phyloP scores from a whole-genome alignment of 2,888 invertebrate genomes.

The Netelia melanura region DNA sequence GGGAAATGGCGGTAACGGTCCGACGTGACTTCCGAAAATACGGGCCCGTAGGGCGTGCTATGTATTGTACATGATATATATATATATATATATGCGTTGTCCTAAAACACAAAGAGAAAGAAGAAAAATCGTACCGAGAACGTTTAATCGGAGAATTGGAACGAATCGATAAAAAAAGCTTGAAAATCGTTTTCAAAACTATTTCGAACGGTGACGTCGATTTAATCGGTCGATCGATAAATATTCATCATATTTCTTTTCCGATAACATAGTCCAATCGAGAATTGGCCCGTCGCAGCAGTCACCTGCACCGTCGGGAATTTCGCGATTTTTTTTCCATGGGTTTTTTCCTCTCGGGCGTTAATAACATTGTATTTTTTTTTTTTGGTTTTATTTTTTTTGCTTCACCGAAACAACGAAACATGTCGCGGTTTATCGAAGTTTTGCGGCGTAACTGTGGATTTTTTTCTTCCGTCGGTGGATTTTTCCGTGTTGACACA shows the following conservation, averaged over 20 bases:
- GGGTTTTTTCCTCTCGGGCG: neutral
- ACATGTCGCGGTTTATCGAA: neutral
- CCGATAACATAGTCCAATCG: neutral
- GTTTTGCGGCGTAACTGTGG: neutral
- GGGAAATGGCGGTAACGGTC: slow-evolving; percentile 61
- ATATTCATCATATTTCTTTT: slow-evolving; percentile 12
- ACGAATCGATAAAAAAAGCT: neutral
- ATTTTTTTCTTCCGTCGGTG: too few relatives aligned
- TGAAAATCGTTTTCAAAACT: slow-evolving; percentile 21
- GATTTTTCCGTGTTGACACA: too few relatives aligned
- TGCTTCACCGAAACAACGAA: neutral
- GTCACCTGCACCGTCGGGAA: neutral
- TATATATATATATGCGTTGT: neutral
- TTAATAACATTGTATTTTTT: neutral
- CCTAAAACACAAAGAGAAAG: slow-evolving; percentile 12
- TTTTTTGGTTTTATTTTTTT: neutral
- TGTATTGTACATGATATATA: neutral
- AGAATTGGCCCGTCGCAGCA: slow-evolving; percentile 21
- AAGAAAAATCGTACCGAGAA: slow-evolving; percentile 23
- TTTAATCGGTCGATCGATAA: slow-evolving; percentile 40
- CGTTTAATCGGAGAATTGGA: slow-evolving; percentile 29
- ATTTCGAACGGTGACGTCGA: slow-evolving; percentile 4
- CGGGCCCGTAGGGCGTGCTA: neutral
- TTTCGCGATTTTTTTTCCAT: neutral
- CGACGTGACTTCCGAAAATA: slow-evolving; percentile 58